A percentile compares a stretch with the other conserved stretches of the same genome.
Evolutionary conservation across 2,113 vertebrate species (phyloP).

Genomic region (Caracal caracal): DNA sequence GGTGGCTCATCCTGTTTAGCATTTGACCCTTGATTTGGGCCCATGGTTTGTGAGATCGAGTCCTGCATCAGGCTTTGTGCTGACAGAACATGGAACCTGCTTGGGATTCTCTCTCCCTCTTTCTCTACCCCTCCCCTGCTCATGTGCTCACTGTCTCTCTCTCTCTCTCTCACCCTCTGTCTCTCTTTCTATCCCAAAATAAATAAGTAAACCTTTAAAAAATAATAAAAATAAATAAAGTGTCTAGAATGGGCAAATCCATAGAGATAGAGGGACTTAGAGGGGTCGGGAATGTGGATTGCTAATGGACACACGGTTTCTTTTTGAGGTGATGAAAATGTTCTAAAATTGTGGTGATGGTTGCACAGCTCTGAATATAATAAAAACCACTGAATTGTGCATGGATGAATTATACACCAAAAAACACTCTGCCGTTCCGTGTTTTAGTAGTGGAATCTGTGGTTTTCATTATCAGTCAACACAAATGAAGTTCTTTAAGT

Average conservation of each 20-base stretch:
- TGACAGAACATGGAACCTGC: too few species aligned
- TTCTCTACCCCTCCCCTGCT: too few species aligned
- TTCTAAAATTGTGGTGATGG: neutral
- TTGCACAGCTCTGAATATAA: neutral
- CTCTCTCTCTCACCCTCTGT: too few species aligned
- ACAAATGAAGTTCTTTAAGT: neutral
- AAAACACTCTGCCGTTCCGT: neutral
- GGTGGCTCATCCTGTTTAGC: too few species aligned
- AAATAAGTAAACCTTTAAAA: too few species aligned
- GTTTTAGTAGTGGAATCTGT: neutral
- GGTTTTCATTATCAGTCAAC: neutral
- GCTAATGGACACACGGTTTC: neutral
- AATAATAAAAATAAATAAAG: neutral
- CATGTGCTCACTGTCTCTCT: too few species aligned
- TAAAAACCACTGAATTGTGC: neutral
- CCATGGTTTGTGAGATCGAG: too few species aligned
- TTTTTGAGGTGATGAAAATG: neutral
- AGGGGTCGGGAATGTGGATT: neutral
- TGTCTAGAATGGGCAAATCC: neutral
- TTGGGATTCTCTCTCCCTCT: too few species aligned
- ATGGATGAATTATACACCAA: neutral
- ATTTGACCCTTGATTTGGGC: too few species aligned
- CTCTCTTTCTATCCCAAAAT: too few species aligned
- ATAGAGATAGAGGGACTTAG: neutral
- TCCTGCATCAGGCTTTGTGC: too few species aligned